A percentile compares a stretch with the other conserved stretches of the same genome.
phyloP scores from a whole-genome alignment of 2,797 vertebrate species.

The Enteromius mattozi region DNA sequence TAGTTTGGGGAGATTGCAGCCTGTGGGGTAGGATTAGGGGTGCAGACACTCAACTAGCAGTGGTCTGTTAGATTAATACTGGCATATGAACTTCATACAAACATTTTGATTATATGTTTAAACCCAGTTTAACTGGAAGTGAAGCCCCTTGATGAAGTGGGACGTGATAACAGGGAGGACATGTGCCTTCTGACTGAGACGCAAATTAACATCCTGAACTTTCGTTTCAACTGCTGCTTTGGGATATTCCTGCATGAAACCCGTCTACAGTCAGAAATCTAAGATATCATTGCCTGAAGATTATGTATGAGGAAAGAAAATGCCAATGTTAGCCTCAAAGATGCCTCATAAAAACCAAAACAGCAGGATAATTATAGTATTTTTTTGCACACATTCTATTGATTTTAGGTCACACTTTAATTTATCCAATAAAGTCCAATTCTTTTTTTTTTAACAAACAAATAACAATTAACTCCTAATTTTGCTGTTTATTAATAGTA shows the following conservation, averaged over 20 bases:
- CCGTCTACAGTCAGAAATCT: neutral
- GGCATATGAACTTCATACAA: constrained; percentile 50
- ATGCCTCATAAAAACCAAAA: neutral
- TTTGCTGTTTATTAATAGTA: neutral
- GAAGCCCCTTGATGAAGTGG: constrained; percentile 42
- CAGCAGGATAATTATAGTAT: neutral
- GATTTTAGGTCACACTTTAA: neutral
- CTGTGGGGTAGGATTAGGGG: constrained; percentile 60
- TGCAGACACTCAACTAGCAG: constrained; percentile 47
- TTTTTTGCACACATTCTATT: neutral
- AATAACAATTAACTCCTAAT: neutral
- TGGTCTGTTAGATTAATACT: constrained; percentile 49
- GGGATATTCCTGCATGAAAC: neutral
- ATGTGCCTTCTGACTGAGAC: constrained; percentile 36
- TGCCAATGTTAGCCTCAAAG: neutral
- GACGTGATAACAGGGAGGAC: constrained; percentile 42
- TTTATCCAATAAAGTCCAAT: neutral
- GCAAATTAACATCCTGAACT: neutral
- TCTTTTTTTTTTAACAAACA: neutral
- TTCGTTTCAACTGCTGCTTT: constrained; percentile 1
- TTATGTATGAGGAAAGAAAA: neutral
- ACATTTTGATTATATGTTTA: constrained; percentile 53
- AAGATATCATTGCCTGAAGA: neutral
- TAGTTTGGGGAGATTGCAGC: constrained; percentile 56
- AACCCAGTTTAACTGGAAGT: constrained; percentile 27